Evolutionary conservation across 2,888 invertebrate genomes (phyloP), one percentile per base, ranked within the genome.

Genomic region (Cybosia mesomella): DNA sequence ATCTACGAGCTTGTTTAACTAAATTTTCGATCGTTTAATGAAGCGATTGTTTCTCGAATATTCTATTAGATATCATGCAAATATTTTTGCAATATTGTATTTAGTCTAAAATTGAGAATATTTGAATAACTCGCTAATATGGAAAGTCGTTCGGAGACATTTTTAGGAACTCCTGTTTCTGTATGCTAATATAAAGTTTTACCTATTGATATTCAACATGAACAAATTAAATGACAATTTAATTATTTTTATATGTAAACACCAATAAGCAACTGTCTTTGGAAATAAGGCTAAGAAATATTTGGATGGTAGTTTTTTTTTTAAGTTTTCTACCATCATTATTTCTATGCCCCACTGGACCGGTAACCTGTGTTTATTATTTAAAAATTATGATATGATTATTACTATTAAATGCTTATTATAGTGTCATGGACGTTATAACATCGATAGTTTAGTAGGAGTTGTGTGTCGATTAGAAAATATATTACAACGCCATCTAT

Each of bases 1-100:
- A 84, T 89, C 91, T 93, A 92, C 90, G 80, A 76, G 84, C 86
- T 76, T 74, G 71, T 68, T 83, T 82, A 67, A 82, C 86, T 90
- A 91, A 90, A 89, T 83, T 85, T 76, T 71, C 76, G 85, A 89
- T 89, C 86, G 68, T 64, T 67, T 58, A 28, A n/a, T 39, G 3
- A 34, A 58, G 59, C 57, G 53, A 15, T 15, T 61, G 58, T 64
- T 43, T 11, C 43, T 22, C 22, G 15, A 71, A 67, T 71, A 68
- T 58, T 68, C 49, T 36, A 1, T 28, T 58, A 66, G 57, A 43
- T 36, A 32, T 58, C 7, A 2, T 28, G 28, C 13, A n/a, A 24
- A 24, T 15, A 55, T 55, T 55, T 58, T 43, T 18, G 43, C 7
- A 0, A 43, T 49, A 49, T 49, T 49, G n/a, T 49, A 8, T n/a